Evolutionary conservation across 2,888 invertebrate species (phyloP).

Genomic region (Heliconius charithonia): DNA sequence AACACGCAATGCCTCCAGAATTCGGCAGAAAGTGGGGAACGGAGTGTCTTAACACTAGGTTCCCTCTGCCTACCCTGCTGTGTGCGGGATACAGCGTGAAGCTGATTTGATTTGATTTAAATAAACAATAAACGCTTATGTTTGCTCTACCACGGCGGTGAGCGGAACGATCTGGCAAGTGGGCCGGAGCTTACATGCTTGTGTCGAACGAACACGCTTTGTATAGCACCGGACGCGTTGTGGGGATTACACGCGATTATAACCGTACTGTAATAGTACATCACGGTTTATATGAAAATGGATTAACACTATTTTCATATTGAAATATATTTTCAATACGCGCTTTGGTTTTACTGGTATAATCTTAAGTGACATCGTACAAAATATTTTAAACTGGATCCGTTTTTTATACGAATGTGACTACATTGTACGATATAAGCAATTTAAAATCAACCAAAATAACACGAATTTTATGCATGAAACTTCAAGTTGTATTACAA

Average conservation of each 20-base stretch:
- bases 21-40: too few species aligned
- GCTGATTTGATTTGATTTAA: too few species aligned
- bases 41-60: too few species aligned
- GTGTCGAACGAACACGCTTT: conserved; percentile 52
- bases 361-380: conserved; percentile 12
- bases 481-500: conserved; percentile 18
- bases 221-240: conserved; percentile 37
- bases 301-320: conserved; percentile 23
- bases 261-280: conserved; percentile 38
- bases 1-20: too few species aligned
- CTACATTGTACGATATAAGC: background rate
- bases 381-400: background rate
- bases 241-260: conserved; percentile 45
- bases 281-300: conserved; percentile 18
- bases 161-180: conserved; percentile 39
- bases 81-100: too few species aligned
- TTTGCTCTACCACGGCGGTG: conserved; percentile 11
- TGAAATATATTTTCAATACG: conserved; percentile 22
- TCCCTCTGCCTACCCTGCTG: too few species aligned
- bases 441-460: conserved; percentile 1
- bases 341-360: background rate
- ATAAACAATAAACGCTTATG: conserved; percentile 13
- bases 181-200: conserved; percentile 59
- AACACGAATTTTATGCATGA: conserved; percentile 17
- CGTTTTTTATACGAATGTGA: background rate